A percentile compares a stretch with the other conserved stretches of the same genome.
phyloP scores from a whole-genome alignment of 1,140 invertebrate genomes.

The Eufriesea mexicana region DNA sequence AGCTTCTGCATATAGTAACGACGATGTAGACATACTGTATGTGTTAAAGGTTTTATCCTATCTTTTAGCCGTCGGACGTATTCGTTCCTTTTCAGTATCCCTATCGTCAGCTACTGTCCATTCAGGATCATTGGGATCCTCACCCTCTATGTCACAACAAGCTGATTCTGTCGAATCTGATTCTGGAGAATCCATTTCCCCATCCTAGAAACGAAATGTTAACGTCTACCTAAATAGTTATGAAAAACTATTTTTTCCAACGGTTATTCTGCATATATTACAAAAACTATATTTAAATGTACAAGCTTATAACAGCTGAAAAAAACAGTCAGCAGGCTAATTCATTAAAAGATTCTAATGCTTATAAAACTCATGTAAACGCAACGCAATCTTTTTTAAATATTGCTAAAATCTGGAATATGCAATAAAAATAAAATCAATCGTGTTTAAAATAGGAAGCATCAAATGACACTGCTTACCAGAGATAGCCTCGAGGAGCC shows the following conservation, averaged over 20 bases:
- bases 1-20: conserved; percentile 77
- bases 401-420: conserved; percentile 53
- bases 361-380: conserved; percentile 40
- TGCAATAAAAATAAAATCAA: conserved; percentile 57
- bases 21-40: conserved; percentile 75
- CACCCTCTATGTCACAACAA: conserved; percentile 84
- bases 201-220: conserved; percentile 73
- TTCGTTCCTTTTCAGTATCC: conserved; percentile 80
- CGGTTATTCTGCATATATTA: conserved; percentile 52
- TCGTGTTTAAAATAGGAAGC: conserved; percentile 63
- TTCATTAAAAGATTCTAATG: conserved; percentile 49
- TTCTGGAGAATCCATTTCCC: conserved; percentile 80
- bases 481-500: conserved; percentile 68
- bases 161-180: conserved; percentile 86
- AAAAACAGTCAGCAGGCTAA: conserved; percentile 59
- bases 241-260: conserved; percentile 17
- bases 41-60: conserved; percentile 78
- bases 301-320: conserved; percentile 60
- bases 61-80: conserved; percentile 81
- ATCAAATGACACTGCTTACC: conserved; percentile 68
- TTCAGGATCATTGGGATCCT: conserved; percentile 92
- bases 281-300: conserved; percentile 55
- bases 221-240: conserved; percentile 46
- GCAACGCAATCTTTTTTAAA: conserved; percentile 44
- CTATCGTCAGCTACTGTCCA: conserved; percentile 85